Conservation (phyloP, 1,140 invertebrate genomes). For the Bombus cullumanus region DNA sequence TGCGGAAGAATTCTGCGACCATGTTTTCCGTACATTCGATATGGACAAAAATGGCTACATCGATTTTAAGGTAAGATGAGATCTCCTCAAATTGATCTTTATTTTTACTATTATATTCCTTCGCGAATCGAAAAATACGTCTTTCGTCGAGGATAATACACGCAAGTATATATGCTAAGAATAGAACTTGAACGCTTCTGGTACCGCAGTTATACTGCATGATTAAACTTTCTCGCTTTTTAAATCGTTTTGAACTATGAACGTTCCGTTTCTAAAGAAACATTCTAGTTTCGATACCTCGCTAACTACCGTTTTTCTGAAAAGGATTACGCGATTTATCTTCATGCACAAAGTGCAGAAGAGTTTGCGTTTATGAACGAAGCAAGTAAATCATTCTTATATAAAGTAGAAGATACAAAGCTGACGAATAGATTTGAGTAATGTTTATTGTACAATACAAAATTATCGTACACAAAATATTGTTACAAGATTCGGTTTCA, state of each 20-base stretch:
- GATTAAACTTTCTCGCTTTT: conserved; percentile 34
- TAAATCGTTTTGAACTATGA: background rate
- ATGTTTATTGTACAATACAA: too few species aligned
- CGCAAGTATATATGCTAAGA: background rate
- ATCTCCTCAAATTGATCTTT: background rate
- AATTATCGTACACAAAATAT: too few species aligned
- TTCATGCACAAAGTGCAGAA: background rate
- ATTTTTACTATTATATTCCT: background rate
- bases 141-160: too few species aligned
- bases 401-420: too few species aligned
- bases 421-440: too few species aligned
- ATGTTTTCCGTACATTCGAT: conserved; percentile 99
- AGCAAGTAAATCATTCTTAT: background rate
- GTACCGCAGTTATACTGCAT: conserved; percentile 16
- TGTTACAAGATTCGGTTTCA: too few species aligned
- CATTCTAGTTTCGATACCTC: background rate
- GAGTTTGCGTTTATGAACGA: background rate
- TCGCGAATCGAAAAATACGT: background rate
- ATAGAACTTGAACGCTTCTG: background rate
- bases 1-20: conserved; percentile 99
- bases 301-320: background rate
- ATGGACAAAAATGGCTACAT: conserved; percentile 99
- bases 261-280: background rate
- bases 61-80: conserved; percentile 93
- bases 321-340: background rate